Conservation (phyloP, 1,140 invertebrate genomes). For the Brachionus asplanchnoidis region DNA sequence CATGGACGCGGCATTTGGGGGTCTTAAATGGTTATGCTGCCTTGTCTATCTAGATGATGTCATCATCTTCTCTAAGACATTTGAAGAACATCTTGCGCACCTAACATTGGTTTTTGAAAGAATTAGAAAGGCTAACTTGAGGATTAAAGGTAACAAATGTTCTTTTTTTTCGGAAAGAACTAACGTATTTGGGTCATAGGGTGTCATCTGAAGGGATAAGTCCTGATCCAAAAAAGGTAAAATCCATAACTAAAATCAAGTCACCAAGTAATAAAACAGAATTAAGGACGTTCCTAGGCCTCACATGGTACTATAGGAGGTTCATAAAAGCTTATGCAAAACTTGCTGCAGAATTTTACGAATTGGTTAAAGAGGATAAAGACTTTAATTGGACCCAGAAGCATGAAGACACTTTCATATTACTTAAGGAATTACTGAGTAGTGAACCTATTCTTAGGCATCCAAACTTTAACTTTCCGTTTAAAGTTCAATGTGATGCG, state of each 20-base stretch:
- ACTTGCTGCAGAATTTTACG: constrained; percentile 49
- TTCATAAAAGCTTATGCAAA: constrained; percentile 52
- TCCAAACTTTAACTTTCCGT: too few species aligned
- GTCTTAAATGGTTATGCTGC: background rate
- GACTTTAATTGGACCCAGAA: background rate
- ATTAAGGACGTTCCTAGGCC: constrained; percentile 53
- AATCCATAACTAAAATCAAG: background rate
- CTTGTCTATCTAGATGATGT: background rate
- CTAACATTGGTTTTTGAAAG: too few species aligned
- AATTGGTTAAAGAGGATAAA: constrained; percentile 51
- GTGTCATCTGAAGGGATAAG: constrained; percentile 45
- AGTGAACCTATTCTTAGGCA: too few species aligned
- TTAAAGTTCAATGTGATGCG: too few species aligned
- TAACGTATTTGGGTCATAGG: constrained; percentile 43
- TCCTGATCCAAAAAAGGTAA: constrained; percentile 49
- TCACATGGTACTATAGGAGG: constrained; percentile 53
- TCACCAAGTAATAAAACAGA: background rate
- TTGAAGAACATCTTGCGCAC: background rate
- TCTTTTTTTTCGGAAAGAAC: background rate
- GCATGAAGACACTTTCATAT: background rate
- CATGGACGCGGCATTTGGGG: background rate
- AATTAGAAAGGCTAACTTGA: too few species aligned
- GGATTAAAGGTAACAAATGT: background rate
- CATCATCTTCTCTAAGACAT: background rate
- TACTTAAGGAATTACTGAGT: background rate